Base-by-base conservation (phyloP, 1,140 invertebrate species). In the Drosophila serrata region DNA sequence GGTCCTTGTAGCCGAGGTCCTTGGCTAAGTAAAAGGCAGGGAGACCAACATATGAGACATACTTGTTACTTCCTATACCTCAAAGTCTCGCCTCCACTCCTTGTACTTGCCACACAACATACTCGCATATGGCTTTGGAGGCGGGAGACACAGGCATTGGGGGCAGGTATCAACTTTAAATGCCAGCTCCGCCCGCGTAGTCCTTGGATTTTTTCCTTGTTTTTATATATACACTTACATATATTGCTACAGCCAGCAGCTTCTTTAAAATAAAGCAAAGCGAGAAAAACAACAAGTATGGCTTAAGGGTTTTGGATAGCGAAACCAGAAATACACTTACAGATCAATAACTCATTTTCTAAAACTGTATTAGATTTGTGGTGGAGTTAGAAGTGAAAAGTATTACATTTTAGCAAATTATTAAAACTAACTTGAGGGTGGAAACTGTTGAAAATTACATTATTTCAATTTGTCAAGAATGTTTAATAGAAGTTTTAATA, bases 21-120 rank as follows among this genome's bases (percentile, higher is more conserved):
- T 75, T 56, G 79, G 65, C 81, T 81, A 85, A 85, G 82, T 85
- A 86, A 85, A 84, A 85, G 82, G 82, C 76, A 81, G 84, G 67
- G 80, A 64, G 42, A 65, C 51, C 76, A 85, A 77, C 82, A 85
- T 82, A 85, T 87, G 82, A 85, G 82, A 85, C 82, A 85, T 81
- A 78, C 82, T 86, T 86, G 81, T 85, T 81, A 78, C 69, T 82
- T 82, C 75, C 69, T 86, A 46, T 69, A 81, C 77, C 81, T 81
- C 79, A 81, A 84, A 81, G 82, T 81, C 67, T 68, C 75, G 61
- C 33, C 64, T 12, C 33, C 33, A n/a, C 62, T 53, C 11, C 42
- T 46, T 51, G 31, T 6, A 35, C 51, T 58, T 58, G 27, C 68
- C 65, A 40, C 35, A 27, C 27, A 45, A 33, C 59, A 58, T 49